phyloP scores from a whole-genome alignment of 2,797 vertebrate genomes.

The Tarsius wallacei region DNA sequence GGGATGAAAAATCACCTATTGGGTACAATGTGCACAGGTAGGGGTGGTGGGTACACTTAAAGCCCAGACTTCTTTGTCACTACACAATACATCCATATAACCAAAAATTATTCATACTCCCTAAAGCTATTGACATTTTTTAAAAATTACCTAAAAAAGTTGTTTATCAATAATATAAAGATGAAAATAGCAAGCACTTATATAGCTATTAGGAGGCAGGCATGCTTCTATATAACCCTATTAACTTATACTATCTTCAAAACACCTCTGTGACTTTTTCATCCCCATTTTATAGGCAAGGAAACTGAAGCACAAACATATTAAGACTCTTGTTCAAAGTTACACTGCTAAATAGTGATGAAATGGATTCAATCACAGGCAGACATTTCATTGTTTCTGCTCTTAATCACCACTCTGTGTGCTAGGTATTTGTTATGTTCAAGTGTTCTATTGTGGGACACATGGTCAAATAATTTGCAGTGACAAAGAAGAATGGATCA shows the following conservation, averaged over 20 bases:
- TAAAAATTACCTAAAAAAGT: background rate
- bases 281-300: background rate
- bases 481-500: background rate
- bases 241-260: conserved; percentile 5
- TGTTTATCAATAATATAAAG: conserved; percentile 44
- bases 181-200: background rate
- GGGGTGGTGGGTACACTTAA: too few relatives aligned
- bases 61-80: too few relatives aligned
- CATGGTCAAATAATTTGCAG: background rate
- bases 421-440: background rate
- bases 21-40: too few relatives aligned
- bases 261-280: background rate
- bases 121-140: too few relatives aligned
- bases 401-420: background rate
- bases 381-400: background rate
- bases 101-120: too few relatives aligned
- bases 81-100: too few relatives aligned
- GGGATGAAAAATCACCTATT: too few relatives aligned
- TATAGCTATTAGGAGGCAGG: background rate
- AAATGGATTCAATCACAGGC: background rate
- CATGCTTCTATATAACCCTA: background rate
- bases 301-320: background rate
- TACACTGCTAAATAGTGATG: background rate
- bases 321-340: background rate
- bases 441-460: background rate